Evolutionary conservation across 2,888 invertebrate genomes (phyloP).

Genomic region (Zelleria hepariella): DNA sequence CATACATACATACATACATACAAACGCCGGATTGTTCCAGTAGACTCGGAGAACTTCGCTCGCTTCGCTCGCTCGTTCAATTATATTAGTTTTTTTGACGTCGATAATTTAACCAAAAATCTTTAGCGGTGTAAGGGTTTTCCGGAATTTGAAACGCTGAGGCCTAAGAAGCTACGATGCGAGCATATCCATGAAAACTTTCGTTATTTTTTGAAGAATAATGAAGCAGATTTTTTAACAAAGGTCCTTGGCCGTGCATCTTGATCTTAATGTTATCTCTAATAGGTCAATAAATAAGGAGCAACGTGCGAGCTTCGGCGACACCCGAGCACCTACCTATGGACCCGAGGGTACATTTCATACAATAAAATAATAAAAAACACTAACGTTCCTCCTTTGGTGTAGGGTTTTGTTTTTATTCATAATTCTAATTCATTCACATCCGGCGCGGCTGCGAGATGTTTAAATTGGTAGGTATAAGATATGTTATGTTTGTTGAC

Average conservation of each 20-base stretch:
- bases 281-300: slow-evolving; percentile 71
- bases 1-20: too few relatives aligned
- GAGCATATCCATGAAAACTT: not conserved
- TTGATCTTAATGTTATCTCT: slow-evolving; percentile 72
- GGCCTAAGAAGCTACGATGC: too few relatives aligned
- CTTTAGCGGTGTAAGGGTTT: too few relatives aligned
- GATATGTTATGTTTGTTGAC: too few relatives aligned
- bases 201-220: slow-evolving; percentile 60
- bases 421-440: slow-evolving; percentile 2
- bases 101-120: too few relatives aligned
- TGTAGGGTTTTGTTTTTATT: slow-evolving; percentile 6
- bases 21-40: too few relatives aligned
- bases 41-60: too few relatives aligned
- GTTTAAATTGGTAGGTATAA: too few relatives aligned
- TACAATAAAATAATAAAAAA: slow-evolving; percentile 46
- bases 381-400: slow-evolving; percentile 14
- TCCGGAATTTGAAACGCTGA: too few relatives aligned
- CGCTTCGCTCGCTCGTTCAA: too few relatives aligned
- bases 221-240: slow-evolving; percentile 72
- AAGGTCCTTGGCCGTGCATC: slow-evolving; percentile 72
- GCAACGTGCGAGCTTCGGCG: slow-evolving; percentile 69
- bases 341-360: slow-evolving; percentile 48
- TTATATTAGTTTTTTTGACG: too few relatives aligned
- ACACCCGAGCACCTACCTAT: slow-evolving; percentile 33
- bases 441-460: not conserved